phyloP scores from a whole-genome alignment of 2,113 vertebrate genomes.

The Baryphthengus martii region DNA sequence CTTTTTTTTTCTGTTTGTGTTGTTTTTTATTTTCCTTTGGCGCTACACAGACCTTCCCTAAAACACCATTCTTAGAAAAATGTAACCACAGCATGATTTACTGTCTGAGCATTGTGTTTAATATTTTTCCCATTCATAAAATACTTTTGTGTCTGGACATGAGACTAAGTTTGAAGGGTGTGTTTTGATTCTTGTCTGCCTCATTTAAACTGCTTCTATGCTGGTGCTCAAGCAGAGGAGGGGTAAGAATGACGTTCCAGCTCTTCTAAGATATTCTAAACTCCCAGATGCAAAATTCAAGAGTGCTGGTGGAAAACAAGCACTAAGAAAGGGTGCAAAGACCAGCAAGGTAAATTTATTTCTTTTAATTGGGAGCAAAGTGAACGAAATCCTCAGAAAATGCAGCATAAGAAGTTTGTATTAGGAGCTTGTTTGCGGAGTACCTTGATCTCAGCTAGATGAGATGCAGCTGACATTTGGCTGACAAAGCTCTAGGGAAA shows the following conservation, averaged over 20 bases:
- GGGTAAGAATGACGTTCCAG: neutral
- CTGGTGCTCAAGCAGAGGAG: neutral
- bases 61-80: slow-evolving; percentile 19
- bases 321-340: neutral
- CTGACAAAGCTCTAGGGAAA: slow-evolving; percentile 13
- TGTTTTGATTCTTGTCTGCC: slow-evolving; percentile 31
- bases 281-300: neutral
- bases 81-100: slow-evolving; percentile 29
- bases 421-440: neutral
- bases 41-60: neutral
- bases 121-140: slow-evolving; percentile 39
- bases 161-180: neutral
- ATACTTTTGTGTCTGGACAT: slow-evolving; percentile 22
- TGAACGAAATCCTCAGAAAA: neutral
- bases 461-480: slow-evolving; percentile 31
- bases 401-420: neutral
- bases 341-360: neutral
- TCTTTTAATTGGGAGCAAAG: slow-evolving; percentile 14
- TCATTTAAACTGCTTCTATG: neutral
- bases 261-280: neutral
- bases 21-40: neutral
- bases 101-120: neutral
- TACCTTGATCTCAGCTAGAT: neutral
- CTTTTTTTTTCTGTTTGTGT: neutral
- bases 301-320: neutral